Conservation (phyloP, 2,113 vertebrate genomes). For the Oreochromis spilurus region DNA sequence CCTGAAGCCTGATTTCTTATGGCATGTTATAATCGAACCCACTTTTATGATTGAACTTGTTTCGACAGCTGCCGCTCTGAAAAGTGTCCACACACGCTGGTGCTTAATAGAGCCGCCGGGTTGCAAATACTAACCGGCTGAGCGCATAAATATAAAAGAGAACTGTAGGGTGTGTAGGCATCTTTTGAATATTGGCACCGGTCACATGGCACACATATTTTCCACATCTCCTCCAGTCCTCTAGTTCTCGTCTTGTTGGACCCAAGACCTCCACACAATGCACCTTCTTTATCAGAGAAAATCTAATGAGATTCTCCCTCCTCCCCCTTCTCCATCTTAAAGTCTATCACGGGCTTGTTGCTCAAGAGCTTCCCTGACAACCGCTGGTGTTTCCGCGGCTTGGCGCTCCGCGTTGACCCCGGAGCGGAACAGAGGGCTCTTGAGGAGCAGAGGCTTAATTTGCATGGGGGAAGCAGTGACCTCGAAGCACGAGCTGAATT, state of each 20-base stretch:
- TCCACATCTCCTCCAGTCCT: slow-evolving; percentile 43
- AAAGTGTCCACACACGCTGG: background rate
- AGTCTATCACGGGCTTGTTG: slow-evolving; percentile 57
- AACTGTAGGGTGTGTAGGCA: background rate
- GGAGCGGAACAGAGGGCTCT: slow-evolving; percentile 72
- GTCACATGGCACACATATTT: slow-evolving; percentile 63
- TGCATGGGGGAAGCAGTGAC: slow-evolving; percentile 66
- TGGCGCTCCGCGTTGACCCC: slow-evolving; percentile 49
- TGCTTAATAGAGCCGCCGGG: background rate
- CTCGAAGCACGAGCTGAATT: slow-evolving; percentile 56
- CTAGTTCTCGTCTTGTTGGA: slow-evolving; percentile 17
- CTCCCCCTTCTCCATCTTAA: slow-evolving; percentile 11
- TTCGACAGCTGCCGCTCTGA: slow-evolving; percentile 10
- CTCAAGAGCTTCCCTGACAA: slow-evolving; percentile 73
- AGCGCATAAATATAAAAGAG: slow-evolving; percentile 32
- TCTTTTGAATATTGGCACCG: slow-evolving; percentile 40
- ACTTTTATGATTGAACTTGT: slow-evolving; percentile 18
- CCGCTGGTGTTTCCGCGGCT: slow-evolving; percentile 65
- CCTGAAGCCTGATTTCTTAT: background rate
- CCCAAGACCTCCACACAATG: slow-evolving; percentile 58
- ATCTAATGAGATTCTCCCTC: slow-evolving; percentile 68
- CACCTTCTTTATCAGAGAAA: slow-evolving; percentile 57
- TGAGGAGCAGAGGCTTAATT: slow-evolving; percentile 60
- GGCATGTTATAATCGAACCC: background rate
- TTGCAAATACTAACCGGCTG: slow-evolving; percentile 2